These are phyloP conservation scores for Girardinus metallicus DNA, from an alignment of 2,797 vertebrate species.

Conservation along the genomic window DNA sequence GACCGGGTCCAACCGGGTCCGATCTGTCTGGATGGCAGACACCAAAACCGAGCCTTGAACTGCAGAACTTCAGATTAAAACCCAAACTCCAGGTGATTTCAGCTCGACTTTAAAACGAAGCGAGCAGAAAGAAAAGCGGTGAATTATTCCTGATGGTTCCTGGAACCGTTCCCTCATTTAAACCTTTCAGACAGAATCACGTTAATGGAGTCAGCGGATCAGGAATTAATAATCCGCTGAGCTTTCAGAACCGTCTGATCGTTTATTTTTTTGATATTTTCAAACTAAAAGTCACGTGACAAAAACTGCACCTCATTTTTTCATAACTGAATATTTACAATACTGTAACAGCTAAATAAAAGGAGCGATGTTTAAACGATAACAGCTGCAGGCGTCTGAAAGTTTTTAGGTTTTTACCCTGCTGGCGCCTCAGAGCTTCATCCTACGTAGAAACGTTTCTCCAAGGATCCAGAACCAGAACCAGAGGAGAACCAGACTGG, in stretches of 20 bases:
- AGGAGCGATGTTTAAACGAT: not conserved
- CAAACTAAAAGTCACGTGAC: not conserved
- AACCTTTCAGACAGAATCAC: not conserved
- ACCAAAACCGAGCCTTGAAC: not conserved
- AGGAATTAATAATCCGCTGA: not conserved
- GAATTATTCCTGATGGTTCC: not conserved
- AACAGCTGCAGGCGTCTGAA: not conserved
- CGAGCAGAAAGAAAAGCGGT: not conserved
- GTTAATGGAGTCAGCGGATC: not conserved
- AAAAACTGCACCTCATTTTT: not conserved
- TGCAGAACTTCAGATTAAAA: not conserved
- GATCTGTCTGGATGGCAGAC: constrained; percentile 23
- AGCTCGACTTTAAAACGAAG: not conserved
- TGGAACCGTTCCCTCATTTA: not conserved
- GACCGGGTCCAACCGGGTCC: not conserved
- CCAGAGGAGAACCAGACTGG: no score
- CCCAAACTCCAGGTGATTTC: not conserved
- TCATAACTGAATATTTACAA: not conserved
- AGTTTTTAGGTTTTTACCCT: not conserved
- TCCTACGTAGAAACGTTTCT: not conserved
- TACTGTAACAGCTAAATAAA: not conserved
- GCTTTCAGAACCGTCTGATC: not conserved
- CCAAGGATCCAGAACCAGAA: not conserved
- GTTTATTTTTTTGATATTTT: not conserved
- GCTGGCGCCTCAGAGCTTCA: not conserved